Base-by-base conservation (phyloP, 2,113 vertebrate species). In the Reinhardtius hippoglossoides region DNA sequence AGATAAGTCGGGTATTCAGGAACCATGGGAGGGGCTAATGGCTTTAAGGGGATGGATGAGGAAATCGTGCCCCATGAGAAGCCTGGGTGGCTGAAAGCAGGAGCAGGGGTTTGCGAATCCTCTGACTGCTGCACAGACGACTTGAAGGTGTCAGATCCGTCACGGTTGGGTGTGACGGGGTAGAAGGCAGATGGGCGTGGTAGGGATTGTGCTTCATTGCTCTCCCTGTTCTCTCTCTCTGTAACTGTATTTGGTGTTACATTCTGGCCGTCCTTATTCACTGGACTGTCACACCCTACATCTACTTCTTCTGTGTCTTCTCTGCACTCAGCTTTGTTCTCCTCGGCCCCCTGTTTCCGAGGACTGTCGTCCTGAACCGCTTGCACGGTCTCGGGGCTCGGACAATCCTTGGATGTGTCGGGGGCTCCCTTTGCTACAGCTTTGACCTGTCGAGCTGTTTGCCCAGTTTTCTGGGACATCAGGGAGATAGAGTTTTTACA, bases 401-500 rank as follows among this genome's bases (percentile, higher is more conserved):
- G 48, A 61, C 73, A 74, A 1, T 91, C 88, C 10, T 81, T 89
- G 10, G 73, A 24, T 76, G 76, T 84, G 40, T 58, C 23, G 1
- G 64, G 42, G 27, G 20, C 24, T 15, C 16, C 74, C 71, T 87
- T 90, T 18, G 31, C 60, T 1, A 20, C 26, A 62, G 76, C 27
- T 65, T 87, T 94, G 76, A 93, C 90, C 58, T 94, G 24, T 89
- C 92, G 10, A 44, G 90, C 23, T 54, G 76, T 82, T 92, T 96
- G 64, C 83, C 94, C 79, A 83, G 93, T 88, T 94, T 97, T 97
- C 87, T 98, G 96, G 0, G 96, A 96, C 50, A 99, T 91, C 16
- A 99, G 83, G 0, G 97, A 98, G 81, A 99, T 98, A 35, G 98
- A 99, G 93, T 99, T 98, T 87, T 98, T 97, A 76, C 98, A 99